Evolutionary conservation across 2,113 vertebrate genomes (phyloP), one percentile per base, ranked within the genome.

Genomic region (Grammomys dolichurus): DNA sequence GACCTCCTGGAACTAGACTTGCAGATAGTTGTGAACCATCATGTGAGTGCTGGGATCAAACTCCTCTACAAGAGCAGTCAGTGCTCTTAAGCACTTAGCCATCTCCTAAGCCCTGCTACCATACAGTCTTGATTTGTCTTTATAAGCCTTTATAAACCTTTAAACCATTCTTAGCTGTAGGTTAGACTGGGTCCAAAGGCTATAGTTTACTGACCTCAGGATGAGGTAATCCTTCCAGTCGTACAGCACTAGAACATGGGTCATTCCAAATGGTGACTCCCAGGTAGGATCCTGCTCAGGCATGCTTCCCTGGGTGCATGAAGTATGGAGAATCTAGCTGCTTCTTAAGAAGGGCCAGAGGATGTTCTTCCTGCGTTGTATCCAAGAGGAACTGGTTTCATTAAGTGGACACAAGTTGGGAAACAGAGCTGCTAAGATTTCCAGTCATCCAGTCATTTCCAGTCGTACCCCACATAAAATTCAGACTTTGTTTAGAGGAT

Each of bases 111-210:
- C 56, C 36, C 69, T 20, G 78, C 67, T 56, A 28, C 46, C 24
- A 76, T 22, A 6, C 65, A 65, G 6, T 95, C 13, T 84, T 93
- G 40, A 48, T 28, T 92, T 91, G 7, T 82, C 88, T 94, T 93
- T 84, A 67, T 11, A 93, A 80, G 85, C 43, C 63, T 67, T 95
- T 94, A 65, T 78, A 87, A 95, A 54, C 28, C 14, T 69, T 87
- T 70, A 72, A 9, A 26, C 33, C 33, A 26, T 48, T 78, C 28
- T 91, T 60, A 51, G 58, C 56, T 40, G 0, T n/a, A 51, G 60
- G 70, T 77, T 92, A 5, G 51, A 73, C 86, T 51, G 94, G 85
- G 48, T 76, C 58, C n/a, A 17, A 60, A 43, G 28, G n/a, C 69
- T 69, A 0, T 40, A 48, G 58, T 90, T 84, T 58, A 40, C 48